These are phyloP conservation scores for Mechanitis mazaeus DNA, from an alignment of 2,888 invertebrate genomes.

Conservation along the genomic window DNA sequence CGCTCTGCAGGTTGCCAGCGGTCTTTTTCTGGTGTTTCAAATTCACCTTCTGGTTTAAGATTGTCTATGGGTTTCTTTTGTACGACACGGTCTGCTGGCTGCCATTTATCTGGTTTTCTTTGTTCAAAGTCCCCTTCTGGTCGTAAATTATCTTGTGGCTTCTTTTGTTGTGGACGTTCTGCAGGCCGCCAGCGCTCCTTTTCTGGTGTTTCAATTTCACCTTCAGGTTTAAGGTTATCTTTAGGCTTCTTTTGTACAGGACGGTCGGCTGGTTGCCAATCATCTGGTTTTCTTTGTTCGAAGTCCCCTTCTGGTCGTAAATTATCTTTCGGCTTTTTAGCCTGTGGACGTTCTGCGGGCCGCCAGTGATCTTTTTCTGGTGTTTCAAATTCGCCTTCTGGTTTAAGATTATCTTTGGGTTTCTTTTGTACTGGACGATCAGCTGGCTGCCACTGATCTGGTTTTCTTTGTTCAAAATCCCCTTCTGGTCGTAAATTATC, in stretches of 20 bases:
- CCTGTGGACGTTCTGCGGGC: slow-evolving; percentile 48
- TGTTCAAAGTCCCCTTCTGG: slow-evolving; percentile 79
- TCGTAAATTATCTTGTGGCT: slow-evolving; percentile 70
- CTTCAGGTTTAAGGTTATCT: slow-evolving; percentile 61
- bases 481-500: slow-evolving; percentile 78
- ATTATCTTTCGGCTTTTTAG: slow-evolving; percentile 71
- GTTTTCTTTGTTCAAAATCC: slow-evolving; percentile 65
- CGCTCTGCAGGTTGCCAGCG: slow-evolving; percentile 54
- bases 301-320: slow-evolving; percentile 71
- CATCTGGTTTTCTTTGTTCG: slow-evolving; percentile 50
- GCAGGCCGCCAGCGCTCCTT: slow-evolving; percentile 62
- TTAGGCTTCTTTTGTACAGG: slow-evolving; percentile 51
- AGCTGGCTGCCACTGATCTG: slow-evolving; percentile 70
- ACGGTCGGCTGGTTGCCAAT: slow-evolving; percentile 53
- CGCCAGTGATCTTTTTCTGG: slow-evolving; percentile 42
- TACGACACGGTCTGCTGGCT: slow-evolving; percentile 51
- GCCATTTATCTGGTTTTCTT: slow-evolving; percentile 71
- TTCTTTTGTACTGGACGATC: slow-evolving; percentile 56
- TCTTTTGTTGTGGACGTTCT: slow-evolving; percentile 54
- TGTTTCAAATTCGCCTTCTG: slow-evolving; percentile 75
- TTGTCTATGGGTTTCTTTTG: slow-evolving; percentile 72
- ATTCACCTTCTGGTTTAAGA: slow-evolving; percentile 72
- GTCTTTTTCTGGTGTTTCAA: slow-evolving; percentile 54
- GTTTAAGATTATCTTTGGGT: slow-evolving; percentile 75
- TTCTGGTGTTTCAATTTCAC: slow-evolving; percentile 43